Evolutionary conservation across 2,888 invertebrate genomes (phyloP), one percentile per base, ranked within the genome.

Genomic region (Pseudoips prasinana): DNA sequence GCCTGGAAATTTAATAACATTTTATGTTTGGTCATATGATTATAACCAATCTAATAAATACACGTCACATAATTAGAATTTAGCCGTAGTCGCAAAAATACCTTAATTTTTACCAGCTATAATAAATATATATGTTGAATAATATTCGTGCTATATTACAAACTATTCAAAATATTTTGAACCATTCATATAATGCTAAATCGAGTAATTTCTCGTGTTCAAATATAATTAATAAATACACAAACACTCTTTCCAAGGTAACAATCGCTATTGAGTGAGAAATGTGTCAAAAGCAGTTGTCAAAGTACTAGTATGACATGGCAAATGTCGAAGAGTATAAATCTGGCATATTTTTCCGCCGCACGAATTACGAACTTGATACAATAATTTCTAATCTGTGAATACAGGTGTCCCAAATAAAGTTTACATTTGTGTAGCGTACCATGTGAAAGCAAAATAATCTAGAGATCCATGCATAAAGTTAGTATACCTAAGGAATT

Each of bases 101-200:
- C 85, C 85, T 83, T 79, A 85, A 85, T 85, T 73, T 78, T 85
- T 50, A 56, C 25, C 47, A 48, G 5, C 14, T 14, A 14, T 25
- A 17, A 23, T 33, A 10, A 42, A 42, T 22, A 30, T 27, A 25
- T 54, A n/a, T 22, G 14, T 20, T 23, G 26, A 19, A 7, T 8
- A 23, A 34, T 14, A 24, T 10, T 14, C 10, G n/a, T 10, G 8
- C 24, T 31, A 10, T 50, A 7, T 7, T 10, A 10, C 3, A 4
- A 29, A 30, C 17, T 32, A 26, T 20, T 6, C 22, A 31, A 29
- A 29, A 1, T 24, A 22, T 24, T 8, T 20, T 26, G 34, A 23
- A 34, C 29, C 55, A 50, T 55, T 52, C 39, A 52, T 29, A 17
- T 32, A 33, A 8, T 31, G n/a, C 0, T 29, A 25, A 33, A 29